Percentiles rank a stretch among this genome's conserved stretches.
phyloP scores from a whole-genome alignment of 2,888 invertebrate species.

The Geophilus truncorum region DNA sequence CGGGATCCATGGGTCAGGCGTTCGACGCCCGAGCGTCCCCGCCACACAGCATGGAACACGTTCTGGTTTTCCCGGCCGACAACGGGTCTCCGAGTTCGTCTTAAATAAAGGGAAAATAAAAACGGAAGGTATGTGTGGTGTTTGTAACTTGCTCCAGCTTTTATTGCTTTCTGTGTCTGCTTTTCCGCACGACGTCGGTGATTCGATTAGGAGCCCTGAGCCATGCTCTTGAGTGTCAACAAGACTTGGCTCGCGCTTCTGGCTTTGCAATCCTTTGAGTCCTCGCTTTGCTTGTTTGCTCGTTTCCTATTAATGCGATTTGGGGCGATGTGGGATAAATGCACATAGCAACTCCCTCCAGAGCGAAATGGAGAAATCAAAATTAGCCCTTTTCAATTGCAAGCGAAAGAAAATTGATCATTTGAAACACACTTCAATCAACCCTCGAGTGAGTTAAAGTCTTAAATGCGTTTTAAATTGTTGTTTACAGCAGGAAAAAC shows the following conservation, averaged over 20 bases:
- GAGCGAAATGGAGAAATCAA: not conserved
- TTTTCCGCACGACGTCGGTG: not conserved
- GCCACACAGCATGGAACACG: slow-evolving; percentile 36
- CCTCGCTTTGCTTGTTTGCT: not conserved
- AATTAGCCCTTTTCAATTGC: no score
- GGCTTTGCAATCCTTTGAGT: slow-evolving; percentile 6
- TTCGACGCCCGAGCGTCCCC: slow-evolving; percentile 50
- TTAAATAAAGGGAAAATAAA: no score
- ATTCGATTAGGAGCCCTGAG: not conserved
- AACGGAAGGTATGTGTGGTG: not conserved
- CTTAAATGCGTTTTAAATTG: not conserved
- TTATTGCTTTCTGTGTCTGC: not conserved
- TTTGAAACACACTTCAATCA: no score
- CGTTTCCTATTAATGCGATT: not conserved
- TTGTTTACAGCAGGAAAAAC: not conserved
- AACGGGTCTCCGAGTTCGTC: slow-evolving; percentile 31
- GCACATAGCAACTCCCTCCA: not conserved
- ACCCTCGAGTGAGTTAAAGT: not conserved
- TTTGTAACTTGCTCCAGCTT: no score
- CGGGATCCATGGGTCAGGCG: slow-evolving; percentile 70
- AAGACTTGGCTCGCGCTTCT: not conserved
- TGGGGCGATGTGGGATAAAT: not conserved
- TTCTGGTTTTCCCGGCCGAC: slow-evolving; percentile 34
- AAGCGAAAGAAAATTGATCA: no score
- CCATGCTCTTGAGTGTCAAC: not conserved